Base-by-base conservation (phyloP, 2,113 vertebrate genomes). In the Mastomys coucha region DNA sequence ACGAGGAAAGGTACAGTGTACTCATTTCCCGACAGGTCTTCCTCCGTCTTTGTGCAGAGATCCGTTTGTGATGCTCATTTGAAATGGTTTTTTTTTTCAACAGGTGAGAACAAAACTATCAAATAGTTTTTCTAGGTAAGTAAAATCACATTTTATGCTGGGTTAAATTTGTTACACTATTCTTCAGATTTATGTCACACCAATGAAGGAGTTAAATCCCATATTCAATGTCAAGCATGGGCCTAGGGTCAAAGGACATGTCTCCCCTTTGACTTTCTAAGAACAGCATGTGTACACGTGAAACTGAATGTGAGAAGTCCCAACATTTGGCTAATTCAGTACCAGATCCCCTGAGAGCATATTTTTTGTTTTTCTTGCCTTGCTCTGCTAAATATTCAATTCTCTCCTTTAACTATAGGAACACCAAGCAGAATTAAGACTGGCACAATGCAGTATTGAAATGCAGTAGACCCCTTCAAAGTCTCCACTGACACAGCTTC, bases 231-330 rank as follows among this genome's bases (percentile, higher is more conserved):
- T 97, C 49, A 97, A 99, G 99, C 99, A 99, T 94, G 98, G 97
- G 0, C 98, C 98, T n/a, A 97, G 99, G 9, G 97, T 3, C 98
- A 99, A 0, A 49, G 99, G 24, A 98, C 97, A 99, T 98, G 19
- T 99, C 99, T 93, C 98, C 99, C 93, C 98, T 98, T 17, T 99
- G 99, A 99, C 99, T 99, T 7, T 99, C 99, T 82, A 98, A 76
- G 67, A 99, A 99, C 51, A 99, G 99, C 90, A 98, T 98, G 84
- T 99, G 98, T 87, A 98, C 98, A 51, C 99, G 99, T 0, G 99
- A 99, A 49, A 99, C 93, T 99, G 99, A 98, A 98, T 98, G 97
- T 17, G 94, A 73, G 53, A 86, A 67, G 33, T 0, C 24, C 51
- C 45, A 26, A 1, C 17, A n/a, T 9, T 16, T 33, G 12, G 49